Evolutionary conservation across 2,888 invertebrate species (phyloP).

Genomic region (Protophormia terraenovae): DNA sequence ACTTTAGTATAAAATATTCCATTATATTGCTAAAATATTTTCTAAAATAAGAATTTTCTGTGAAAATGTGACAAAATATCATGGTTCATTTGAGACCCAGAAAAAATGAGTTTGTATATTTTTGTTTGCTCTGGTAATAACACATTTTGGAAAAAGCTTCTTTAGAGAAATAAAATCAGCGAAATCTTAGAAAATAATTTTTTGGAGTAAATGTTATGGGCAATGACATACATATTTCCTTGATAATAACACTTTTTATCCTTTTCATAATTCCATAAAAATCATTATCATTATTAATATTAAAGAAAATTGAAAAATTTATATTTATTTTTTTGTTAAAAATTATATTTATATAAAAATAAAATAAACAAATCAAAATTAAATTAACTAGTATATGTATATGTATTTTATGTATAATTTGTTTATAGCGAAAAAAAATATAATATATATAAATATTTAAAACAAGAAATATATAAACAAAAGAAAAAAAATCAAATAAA

Average conservation of each 20-base stretch:
- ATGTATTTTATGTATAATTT: slow-evolving; percentile 29
- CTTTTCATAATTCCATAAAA: background rate
- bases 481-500: background rate
- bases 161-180: too few species aligned
- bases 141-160: too few species aligned
- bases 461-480: slow-evolving; percentile 1
- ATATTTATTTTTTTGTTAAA: background rate
- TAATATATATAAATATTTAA: slow-evolving; percentile 11
- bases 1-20: too few species aligned
- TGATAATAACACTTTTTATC: background rate
- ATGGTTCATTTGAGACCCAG: too few species aligned
- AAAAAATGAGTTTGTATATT: too few species aligned
- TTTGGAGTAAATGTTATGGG: too few species aligned
- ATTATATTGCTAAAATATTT: too few species aligned
- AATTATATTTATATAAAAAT: background rate
- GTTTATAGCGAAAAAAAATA: slow-evolving; percentile 9
- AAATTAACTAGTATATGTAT: background rate
- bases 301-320: background rate
- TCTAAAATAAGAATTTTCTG: too few species aligned
- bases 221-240: too few species aligned
- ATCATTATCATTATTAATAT: background rate
- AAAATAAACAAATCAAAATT: slow-evolving; percentile 5
- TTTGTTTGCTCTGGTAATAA: too few species aligned
- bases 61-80: too few species aligned
- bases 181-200: too few species aligned